Evolutionary conservation across 2,113 vertebrate genomes (phyloP), one percentile per base, ranked within the genome.

Genomic region (Dicrurus megarhynchus): DNA sequence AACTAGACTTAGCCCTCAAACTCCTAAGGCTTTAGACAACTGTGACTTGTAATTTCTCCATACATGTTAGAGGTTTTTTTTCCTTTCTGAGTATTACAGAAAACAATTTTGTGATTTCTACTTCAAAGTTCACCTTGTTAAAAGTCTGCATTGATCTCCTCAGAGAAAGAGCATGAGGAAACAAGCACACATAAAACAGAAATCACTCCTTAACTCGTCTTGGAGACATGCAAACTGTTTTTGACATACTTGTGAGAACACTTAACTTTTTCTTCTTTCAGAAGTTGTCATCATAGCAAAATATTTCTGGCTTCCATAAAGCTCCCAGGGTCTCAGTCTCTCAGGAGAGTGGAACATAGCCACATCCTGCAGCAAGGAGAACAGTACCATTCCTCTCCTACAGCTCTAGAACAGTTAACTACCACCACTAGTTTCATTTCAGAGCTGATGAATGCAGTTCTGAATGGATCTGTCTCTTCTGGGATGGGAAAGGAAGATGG

Each of bases 81-180:
- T 23, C 4, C 24, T 28, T 70, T 93, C 60, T 71, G 44, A 84
- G 57, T 23, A 84, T 42, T 57, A 35, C 46, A 80, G 70, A 85
- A 96, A 94, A 94, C 63, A 0, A n/a, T 90, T 76, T 89, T 78
- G 42, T 78, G 73, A 78, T 83, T 91, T 95, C 63, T 93, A 3
- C 87, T 95, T 94, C 61, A 87, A 74, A 91, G 35, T 73, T 91
- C 85, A 78, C 49, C 37, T 76, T 90, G 42, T 92, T 94, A 87
- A 93, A 89, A 93, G 46, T 73, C 71, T 74, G 6, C 61, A 95
- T 70, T 94, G 85, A 94, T 93, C 41, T 52, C 33, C 50, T 70
- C 53, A 79, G 82, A 82, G 22, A 84, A 60, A 80, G 16, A 91
- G 26, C 42, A 63, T 0, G 8, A 80, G 39, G 67, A 89, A 93